A percentile compares a stretch with the other conserved stretches of the same genome.
Conservation (phyloP, 2,797 vertebrate species). For the Clangula hyemalis region DNA sequence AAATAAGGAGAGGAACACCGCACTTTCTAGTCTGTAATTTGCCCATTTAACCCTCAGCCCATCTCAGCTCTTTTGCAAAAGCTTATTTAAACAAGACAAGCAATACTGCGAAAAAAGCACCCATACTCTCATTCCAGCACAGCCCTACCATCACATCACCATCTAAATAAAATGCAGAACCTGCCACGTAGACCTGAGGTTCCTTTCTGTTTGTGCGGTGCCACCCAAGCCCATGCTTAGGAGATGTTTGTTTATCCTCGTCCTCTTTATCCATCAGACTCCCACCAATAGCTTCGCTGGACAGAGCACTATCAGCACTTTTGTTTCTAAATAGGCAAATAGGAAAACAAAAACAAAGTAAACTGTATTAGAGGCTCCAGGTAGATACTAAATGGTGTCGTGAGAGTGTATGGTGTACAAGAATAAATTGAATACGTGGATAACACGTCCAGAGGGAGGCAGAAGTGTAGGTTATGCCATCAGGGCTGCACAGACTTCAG, state of each 20-base stretch:
- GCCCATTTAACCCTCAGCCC: not conserved
- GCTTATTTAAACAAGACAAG: not conserved
- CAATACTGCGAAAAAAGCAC: not conserved
- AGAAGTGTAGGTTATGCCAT: not conserved
- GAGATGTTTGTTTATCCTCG: not conserved
- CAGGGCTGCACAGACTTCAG: not conserved
- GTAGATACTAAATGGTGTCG: not conserved
- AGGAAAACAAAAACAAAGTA: constrained; percentile 10
- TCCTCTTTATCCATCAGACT: constrained; percentile 3
- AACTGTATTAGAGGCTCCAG: constrained; percentile 7
- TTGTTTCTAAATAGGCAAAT: constrained; percentile 12
- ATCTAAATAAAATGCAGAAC: not conserved
- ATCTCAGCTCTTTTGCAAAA: not conserved
- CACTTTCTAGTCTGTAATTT: not conserved
- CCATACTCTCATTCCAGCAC: not conserved
- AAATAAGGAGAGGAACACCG: not conserved
- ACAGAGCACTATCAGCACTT: not conserved
- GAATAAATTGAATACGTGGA: not conserved
- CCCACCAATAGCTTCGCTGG: not conserved
- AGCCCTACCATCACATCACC: not conserved
- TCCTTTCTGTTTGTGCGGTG: not conserved
- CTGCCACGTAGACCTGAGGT: fast-evolving
- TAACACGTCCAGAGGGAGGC: not conserved
- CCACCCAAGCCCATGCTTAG: not conserved
- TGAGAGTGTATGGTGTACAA: not conserved